Base-by-base conservation (phyloP, 2,797 vertebrate species). In the Dendrocincla fuliginosa region DNA sequence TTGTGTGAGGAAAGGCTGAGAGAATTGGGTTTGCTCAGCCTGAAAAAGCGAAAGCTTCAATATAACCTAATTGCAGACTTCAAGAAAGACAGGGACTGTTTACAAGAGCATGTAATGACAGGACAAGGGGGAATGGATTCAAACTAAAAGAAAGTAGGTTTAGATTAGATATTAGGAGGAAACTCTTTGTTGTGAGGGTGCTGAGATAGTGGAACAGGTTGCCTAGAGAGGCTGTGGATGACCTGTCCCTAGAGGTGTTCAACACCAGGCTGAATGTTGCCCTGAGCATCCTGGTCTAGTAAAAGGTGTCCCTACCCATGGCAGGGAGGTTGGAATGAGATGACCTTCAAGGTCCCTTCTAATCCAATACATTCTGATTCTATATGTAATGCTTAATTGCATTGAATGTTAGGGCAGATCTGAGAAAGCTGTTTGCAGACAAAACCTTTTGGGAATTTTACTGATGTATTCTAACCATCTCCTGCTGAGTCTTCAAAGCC, bases 401-500 rank as follows among this genome's bases (percentile, higher is more conserved):
- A 84, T 7, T 75, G 61, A 90, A 19, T 53, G 16, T 5, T 55
- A 64, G 24, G 27, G 13, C 27, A 86, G n/a, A n/a, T 50, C 50
- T 88, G 30, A 81, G 46, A 85, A 87, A 32, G 13, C 20, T 74
- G 23, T 83, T 77, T 78, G 28, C 53, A 81, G 61, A 30, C 7
- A 61, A 46, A 60, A 70, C 49, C 25, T 71, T 42, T 39, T 49
- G 12, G 13, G 77, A 22, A 50, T 81, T 71, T 88, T 86, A 67
- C 23, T 63, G 23, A 22, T 37, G 9, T 53, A 73, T 63, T 11
- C 3, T 79, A 74, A 85, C 4, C 13, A 46, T 3, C 12, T 79
- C 76, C 75, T 95, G 13, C 35, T 22, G 39, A 55, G 8, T 37
- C 44, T 80, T 80, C 77, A 89, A 80, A 85, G 18, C 27, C 41